Evolutionary conservation across 2,113 vertebrate species (phyloP).

Genomic region (Zonotrichia leucophrys): DNA sequence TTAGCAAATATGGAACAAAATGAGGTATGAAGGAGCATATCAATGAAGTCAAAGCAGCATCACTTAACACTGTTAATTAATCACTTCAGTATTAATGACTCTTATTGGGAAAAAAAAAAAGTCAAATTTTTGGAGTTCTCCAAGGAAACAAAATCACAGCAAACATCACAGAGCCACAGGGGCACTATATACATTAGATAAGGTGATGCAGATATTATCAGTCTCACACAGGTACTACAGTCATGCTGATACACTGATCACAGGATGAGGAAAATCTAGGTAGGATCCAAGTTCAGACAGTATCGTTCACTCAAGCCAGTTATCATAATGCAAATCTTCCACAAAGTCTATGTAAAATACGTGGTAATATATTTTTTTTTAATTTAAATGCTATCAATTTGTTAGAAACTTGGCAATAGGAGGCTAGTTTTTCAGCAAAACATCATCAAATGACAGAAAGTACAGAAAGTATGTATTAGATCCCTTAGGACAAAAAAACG

Average conservation of each 20-base stretch:
- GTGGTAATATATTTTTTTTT: neutral
- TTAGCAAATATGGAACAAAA: neutral
- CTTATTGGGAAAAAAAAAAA: neutral
- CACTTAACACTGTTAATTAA: neutral
- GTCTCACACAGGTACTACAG: neutral
- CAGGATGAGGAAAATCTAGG: neutral
- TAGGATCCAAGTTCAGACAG: neutral
- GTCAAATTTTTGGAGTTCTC: neutral
- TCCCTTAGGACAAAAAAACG: neutral
- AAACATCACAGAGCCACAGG: neutral
- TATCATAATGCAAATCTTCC: neutral
- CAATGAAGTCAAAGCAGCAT: slow-evolving; percentile 17
- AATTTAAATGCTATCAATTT: neutral
- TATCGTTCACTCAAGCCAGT: neutral
- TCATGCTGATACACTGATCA: neutral
- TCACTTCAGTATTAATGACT: neutral
- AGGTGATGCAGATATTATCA: neutral
- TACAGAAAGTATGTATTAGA: neutral
- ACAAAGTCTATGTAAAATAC: neutral
- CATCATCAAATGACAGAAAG: neutral
- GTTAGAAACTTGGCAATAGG: neutral
- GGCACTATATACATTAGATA: neutral
- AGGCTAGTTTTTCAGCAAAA: neutral
- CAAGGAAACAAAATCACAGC: neutral
- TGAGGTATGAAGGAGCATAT: neutral